A percentile compares a stretch with the other conserved stretches of the same genome.
These are phyloP conservation scores for Erpornis zantholeuca DNA, from an alignment of 2,113 vertebrate species.

Conservation along the genomic window DNA sequence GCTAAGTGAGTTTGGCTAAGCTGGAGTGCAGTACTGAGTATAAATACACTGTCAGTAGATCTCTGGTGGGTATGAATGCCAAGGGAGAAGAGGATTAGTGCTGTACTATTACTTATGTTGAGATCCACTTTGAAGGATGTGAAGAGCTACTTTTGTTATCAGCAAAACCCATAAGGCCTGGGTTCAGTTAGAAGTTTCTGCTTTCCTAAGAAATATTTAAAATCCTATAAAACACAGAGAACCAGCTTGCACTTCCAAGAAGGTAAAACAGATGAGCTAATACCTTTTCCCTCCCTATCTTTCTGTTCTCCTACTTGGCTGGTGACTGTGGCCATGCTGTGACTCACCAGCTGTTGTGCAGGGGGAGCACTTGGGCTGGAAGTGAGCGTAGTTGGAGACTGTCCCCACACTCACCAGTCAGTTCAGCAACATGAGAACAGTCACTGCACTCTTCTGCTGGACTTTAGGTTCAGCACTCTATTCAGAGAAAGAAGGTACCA, in stretches of 20 bases:
- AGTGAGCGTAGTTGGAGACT: neutral
- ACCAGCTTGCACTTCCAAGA: neutral
- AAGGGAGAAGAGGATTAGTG: neutral
- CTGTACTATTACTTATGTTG: neutral
- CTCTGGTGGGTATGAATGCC: neutral
- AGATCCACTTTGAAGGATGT: neutral
- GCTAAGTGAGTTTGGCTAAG: neutral
- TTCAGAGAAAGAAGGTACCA: neutral
- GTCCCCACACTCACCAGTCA: neutral
- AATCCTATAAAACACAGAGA: neutral
- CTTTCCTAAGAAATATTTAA: neutral
- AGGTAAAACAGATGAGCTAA: neutral
- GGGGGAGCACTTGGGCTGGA: neutral
- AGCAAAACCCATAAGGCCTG: neutral
- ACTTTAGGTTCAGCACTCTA: neutral
- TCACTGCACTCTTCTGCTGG: neutral
- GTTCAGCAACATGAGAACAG: neutral
- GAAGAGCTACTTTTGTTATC: neutral
- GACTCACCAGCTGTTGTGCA: neutral
- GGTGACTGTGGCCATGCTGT: neutral
- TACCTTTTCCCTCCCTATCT: neutral
- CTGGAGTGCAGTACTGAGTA: neutral
- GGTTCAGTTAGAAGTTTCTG: neutral
- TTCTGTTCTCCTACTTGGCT: neutral
- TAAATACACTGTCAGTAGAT: neutral